Base-by-base conservation (phyloP, 2,797 vertebrate genomes). In the Esox lucius region DNA sequence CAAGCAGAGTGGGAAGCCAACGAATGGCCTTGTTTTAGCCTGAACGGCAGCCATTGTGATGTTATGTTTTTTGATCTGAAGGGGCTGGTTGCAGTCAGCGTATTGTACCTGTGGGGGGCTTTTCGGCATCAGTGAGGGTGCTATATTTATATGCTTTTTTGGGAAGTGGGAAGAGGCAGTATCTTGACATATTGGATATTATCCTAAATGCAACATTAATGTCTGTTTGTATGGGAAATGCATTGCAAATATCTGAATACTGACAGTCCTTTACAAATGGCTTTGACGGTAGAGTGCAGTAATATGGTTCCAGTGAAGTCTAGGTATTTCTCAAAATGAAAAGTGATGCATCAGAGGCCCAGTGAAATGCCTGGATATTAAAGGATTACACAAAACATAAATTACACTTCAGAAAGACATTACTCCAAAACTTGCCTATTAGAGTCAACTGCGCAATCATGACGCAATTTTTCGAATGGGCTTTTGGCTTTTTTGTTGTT, bases 1-100 rank as follows among this genome's bases (percentile, higher is more conserved):
- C 84, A 87, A 86, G 88, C 68, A 73, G 78, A 88, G 87, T 87
- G 78, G 88, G 90, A 85, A 86, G 86, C 88, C 82, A 87, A 75
- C 65, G 80, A 78, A 83, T 76, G 79, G 81, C 78, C 87, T 87
- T 87, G 85, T 83, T 91, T 92, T 83, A 82, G 84, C 86, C 78
- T 87, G 79, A 70, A 78, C 86, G 85, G 76, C 86, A 85, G 81
- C 22, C 17, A 76, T 59, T 76, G 71, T 85, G 83, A 87, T 89
- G 80, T 86, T 82, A 78, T 83, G 79, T n/a, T 83, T 82, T 85
- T 87, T 87, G 81, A 79, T 87, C 80, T 80, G 53, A 71, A 75
- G 78, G 5, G 79, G 78, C 68, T 67, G 75, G 84, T 83, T 75
- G 13, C 24, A 70, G 42, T 22, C 24, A 70, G 22, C n/a, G 24